Evolutionary conservation across 2,888 invertebrate species (phyloP).

Genomic region (Apamea anceps): DNA sequence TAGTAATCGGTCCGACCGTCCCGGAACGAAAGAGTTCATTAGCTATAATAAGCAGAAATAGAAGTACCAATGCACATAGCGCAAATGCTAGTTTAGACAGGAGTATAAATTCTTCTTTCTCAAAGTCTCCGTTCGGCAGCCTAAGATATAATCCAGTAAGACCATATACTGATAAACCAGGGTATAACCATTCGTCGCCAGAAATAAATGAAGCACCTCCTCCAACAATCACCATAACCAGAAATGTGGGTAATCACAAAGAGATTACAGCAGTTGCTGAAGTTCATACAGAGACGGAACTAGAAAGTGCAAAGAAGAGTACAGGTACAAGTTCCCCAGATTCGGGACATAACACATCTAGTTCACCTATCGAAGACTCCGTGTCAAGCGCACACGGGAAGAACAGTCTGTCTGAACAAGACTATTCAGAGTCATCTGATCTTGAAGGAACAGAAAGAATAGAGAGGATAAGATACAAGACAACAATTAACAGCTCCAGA

Average conservation of each 20-base stretch:
- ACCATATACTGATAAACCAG: constrained; percentile 80
- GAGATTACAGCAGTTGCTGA: constrained; percentile 91
- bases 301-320: constrained; percentile 88
- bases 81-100: constrained; percentile 90
- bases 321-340: constrained; percentile 94
- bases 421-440: constrained; percentile 96
- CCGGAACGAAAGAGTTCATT: constrained; percentile 95
- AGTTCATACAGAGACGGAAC: constrained; percentile 87
- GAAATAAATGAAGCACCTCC: constrained; percentile 80
- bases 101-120: constrained; percentile 82
- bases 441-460: constrained; percentile 96
- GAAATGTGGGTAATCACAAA: constrained; percentile 83
- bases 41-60: constrained; percentile 90
- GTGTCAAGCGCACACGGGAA: constrained; percentile 93
- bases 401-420: constrained; percentile 93
- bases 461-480: constrained; percentile 96
- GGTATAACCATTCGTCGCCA: constrained; percentile 82
- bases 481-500: constrained; percentile 95
- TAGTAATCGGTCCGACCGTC: constrained; percentile 93
- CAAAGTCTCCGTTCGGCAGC: constrained; percentile 85
- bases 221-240: constrained; percentile 84
- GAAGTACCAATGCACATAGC: constrained; percentile 86
- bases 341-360: constrained; percentile 95
- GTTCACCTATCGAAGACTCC: constrained; percentile 94
- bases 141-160: constrained; percentile 82